Evolutionary conservation across 2,113 vertebrate species (phyloP).

Genomic region (Ammospiza nelsoni): DNA sequence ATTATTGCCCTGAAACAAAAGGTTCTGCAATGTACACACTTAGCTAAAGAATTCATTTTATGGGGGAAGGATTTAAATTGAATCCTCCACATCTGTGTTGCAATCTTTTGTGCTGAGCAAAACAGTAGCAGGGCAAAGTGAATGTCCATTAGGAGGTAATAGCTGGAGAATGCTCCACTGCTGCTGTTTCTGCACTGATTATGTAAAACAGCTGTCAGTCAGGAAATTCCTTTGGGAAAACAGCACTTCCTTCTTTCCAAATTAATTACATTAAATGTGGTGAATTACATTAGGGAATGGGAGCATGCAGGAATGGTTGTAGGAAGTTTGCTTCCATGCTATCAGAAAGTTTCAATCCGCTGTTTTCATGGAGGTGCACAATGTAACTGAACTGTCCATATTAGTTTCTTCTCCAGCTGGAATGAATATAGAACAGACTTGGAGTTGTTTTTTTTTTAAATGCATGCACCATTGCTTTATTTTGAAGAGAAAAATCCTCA

Average conservation of each 20-base stretch:
- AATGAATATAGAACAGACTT: neutral
- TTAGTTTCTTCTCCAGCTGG: neutral
- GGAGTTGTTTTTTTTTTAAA: neutral
- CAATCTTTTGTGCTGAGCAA: neutral
- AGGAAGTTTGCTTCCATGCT: neutral
- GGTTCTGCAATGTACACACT: neutral
- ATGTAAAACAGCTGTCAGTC: conserved; percentile 45
- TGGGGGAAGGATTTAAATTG: neutral
- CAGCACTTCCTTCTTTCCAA: conserved; percentile 23
- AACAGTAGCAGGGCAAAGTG: neutral
- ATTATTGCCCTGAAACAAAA: neutral
- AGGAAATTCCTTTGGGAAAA: conserved; percentile 33
- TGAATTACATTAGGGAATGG: conserved; percentile 21
- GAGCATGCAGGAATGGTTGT: neutral
- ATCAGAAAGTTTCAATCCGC: neutral
- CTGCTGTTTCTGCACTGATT: neutral
- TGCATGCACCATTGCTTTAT: neutral
- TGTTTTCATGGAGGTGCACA: neutral
- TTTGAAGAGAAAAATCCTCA: neutral
- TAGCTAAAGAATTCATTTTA: neutral
- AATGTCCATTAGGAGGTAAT: conserved; percentile 32
- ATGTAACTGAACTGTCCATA: neutral
- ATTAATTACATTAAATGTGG: conserved; percentile 33
- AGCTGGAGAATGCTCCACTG: neutral
- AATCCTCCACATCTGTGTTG: neutral